These are phyloP conservation scores for Pogonognathellus flavescens DNA, from an alignment of 1,140 invertebrate species.

Conservation along the genomic window DNA sequence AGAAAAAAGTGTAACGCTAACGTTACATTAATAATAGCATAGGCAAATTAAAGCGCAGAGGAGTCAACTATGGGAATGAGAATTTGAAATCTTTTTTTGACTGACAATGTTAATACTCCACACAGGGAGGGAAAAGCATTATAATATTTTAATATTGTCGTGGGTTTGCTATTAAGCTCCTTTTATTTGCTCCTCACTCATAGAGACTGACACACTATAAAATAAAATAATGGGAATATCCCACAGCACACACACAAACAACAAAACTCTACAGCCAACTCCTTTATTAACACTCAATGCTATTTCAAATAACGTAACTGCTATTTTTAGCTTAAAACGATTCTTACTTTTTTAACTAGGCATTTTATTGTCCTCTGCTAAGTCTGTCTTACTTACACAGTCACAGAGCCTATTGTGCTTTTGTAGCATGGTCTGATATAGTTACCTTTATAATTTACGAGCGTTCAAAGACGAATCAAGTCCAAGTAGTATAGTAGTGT, in stretches of 20 bases:
- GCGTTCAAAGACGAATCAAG: too few relatives aligned
- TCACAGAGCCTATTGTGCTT: too few relatives aligned
- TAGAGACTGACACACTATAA: not conserved
- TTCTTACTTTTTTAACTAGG: too few relatives aligned
- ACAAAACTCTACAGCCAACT: too few relatives aligned
- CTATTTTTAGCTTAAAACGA: constrained; percentile 32
- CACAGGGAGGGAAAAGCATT: constrained; percentile 30
- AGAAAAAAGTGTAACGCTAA: constrained; percentile 38
- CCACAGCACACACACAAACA: too few relatives aligned
- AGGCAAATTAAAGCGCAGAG: constrained; percentile 19
- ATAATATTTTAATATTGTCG: constrained; percentile 44
- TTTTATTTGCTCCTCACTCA: too few relatives aligned
- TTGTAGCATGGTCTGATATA: too few relatives aligned
- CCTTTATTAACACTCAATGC: too few relatives aligned
- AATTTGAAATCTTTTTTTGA: constrained; percentile 9
- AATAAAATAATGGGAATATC: constrained; percentile 23
- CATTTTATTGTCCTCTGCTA: too few relatives aligned
- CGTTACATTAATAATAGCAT: constrained; percentile 30
- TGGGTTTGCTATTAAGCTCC: constrained; percentile 35
- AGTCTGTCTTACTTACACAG: too few relatives aligned
- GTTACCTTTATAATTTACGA: too few relatives aligned
- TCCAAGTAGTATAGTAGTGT: too few relatives aligned
- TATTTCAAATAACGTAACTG: constrained; percentile 4
- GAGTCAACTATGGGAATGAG: constrained; percentile 38
- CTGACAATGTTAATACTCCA: constrained; percentile 3